These are phyloP conservation scores for Mythimna vitellina DNA, from an alignment of 2,888 invertebrate genomes.

Conservation along the genomic window DNA sequence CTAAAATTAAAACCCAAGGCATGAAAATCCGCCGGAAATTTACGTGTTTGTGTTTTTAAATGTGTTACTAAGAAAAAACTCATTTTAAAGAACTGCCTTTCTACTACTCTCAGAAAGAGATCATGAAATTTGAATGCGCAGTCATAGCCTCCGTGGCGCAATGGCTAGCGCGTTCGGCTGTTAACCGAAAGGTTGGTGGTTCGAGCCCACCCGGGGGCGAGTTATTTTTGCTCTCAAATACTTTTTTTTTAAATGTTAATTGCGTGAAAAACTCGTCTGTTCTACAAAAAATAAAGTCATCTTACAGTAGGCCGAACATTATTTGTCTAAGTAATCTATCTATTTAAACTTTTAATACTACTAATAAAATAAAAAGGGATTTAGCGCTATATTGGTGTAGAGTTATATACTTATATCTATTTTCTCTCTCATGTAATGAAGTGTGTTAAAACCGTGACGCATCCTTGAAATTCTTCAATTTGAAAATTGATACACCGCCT, in stretches of 20 bases:
- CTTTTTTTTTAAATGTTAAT: background rate
- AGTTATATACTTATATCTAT: too few relatives aligned
- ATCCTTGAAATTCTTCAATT: too few relatives aligned
- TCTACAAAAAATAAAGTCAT: background rate
- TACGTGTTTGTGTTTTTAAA: background rate
- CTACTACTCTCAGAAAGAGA: background rate
- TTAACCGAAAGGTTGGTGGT: slow-evolving; percentile 99
- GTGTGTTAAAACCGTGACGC: too few relatives aligned
- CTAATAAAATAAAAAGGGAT: too few relatives aligned
- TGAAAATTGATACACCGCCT: too few relatives aligned
- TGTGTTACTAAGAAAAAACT: too few relatives aligned
- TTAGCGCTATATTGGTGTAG: too few relatives aligned
- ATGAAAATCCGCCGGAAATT: background rate
- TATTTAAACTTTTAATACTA: background rate
- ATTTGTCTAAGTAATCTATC: too few relatives aligned
- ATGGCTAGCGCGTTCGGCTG: slow-evolving; percentile 99
- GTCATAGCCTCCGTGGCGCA: slow-evolving; percentile 95
- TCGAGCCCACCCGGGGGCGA: slow-evolving; percentile 99
- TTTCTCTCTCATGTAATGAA: too few relatives aligned
- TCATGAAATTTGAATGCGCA: fast-evolving
- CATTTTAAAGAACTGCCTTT: background rate
- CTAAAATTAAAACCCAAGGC: background rate
- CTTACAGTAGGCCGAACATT: background rate
- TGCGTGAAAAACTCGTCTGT: background rate
- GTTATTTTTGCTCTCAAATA: background rate